Base-by-base conservation (phyloP, 1,140 invertebrate genomes). In the Bombus difficillimus region DNA sequence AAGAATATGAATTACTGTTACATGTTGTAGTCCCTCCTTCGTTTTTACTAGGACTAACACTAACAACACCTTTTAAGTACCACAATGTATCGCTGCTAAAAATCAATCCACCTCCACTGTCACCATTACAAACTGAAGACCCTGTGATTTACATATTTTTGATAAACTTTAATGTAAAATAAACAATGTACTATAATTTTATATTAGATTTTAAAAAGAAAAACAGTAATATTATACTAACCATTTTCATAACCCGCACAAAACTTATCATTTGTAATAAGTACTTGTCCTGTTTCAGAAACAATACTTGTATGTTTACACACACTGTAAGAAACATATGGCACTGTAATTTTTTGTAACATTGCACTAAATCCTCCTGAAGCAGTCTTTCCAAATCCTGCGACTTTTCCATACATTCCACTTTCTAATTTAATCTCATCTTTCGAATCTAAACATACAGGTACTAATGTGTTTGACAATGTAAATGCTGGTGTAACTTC, bases 201-300 rank as follows among this genome's bases (percentile, higher is more conserved):
- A 39, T n/a, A 39, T 39, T 71, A 13, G 28, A 39, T 28, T 13
- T 39, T 28, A 25, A 15, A 71, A 72, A 72, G 10, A 69, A 69
- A 18, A 47, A 73, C 25, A n/a, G 1, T 43, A 37, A 77, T 34
- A 39, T 71, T 81, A 64, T 71, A 85, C 87, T 84, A 81, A 95
- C 95, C 95, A 86, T 95, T 95, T 22, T 86, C 91, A 59, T 94
- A 95, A 8, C 95, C 95, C 34, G 94, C 95, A 64, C 95, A 95
- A 83, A 95, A 94, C 85, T 95, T 95, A 62, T 95, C 94, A 15
- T 73, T 47, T 2, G 94, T 94, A 2, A 94, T 89, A 74, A 86
- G 94, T 53, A 53, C 47, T 47, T 84, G 92, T 81, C 85, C 83
- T 39, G 81, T 92, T 1, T 92, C 79, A 0, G 32, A 41, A 10